Base-by-base conservation (phyloP, 2,888 invertebrate genomes). In the Epistrophella euchroma region DNA sequence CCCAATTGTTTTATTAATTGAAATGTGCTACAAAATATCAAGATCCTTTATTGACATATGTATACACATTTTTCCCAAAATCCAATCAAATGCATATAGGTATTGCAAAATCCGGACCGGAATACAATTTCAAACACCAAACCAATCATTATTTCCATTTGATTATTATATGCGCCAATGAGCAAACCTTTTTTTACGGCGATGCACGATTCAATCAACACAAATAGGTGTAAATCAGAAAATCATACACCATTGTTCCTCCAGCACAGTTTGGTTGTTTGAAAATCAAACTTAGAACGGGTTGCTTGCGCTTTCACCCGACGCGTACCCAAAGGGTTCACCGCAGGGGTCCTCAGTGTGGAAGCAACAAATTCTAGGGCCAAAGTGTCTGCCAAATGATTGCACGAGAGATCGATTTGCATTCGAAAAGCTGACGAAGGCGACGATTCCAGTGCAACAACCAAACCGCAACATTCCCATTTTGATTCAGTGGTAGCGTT, bases 121-220 rank as follows among this genome's bases (percentile, higher is more conserved):
- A 52, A 58, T 50, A 62, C 71, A 68, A 62, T 17, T 43, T 40
- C 76, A 11, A 71, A 86, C 19, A 37, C 66, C 56, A 47, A 81
- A 81, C 85, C 77, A 82, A 77, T 86, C 86, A 86, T 86, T 86
- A 82, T 74, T 70, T 70, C 82, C 50, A 78, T 86, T 86, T 74
- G 86, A 86, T 86, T 86, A 86, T 86, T 86, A 86, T 86, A 86
- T 86, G 86, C 86, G 82, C 86, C 86, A 86, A 86, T 86, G 74
- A 86, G 70, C 73, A 52, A 25, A 64, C 76, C 77, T 58, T 74
- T 82, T 82, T 86, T 68, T 71, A 58, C 64, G 58, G 62, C 74
- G 50, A 58, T 74, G 77, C 86, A 86, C 86, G 86, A 86, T 82
- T 86, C 86, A 86, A 86, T 86, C 86, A 86, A 86, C 82, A 86